Evolutionary conservation across 2,797 vertebrate genomes (phyloP).

Genomic region (Cercopithecus mitis): DNA sequence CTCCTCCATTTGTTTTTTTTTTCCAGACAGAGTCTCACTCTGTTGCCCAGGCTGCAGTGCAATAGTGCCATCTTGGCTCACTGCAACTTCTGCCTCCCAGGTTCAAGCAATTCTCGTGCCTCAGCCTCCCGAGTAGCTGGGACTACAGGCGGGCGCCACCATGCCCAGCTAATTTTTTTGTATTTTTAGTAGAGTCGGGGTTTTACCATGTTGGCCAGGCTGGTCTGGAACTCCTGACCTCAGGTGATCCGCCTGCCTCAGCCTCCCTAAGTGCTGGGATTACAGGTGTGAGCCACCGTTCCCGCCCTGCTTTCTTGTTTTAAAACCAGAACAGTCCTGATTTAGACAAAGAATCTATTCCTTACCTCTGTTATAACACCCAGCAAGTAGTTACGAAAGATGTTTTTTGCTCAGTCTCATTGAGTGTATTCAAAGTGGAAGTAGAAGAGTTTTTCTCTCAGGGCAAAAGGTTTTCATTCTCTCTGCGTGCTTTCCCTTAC

Average conservation of each 20-base stretch:
- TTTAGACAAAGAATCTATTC: neutral
- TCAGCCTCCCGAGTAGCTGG: neutral
- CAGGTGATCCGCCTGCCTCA: neutral
- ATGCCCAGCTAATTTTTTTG: neutral
- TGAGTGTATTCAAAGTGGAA: neutral
- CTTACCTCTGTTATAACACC: neutral
- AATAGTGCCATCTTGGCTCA: neutral
- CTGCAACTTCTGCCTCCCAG: neutral
- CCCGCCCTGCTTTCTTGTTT: neutral
- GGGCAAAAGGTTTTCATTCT: neutral
- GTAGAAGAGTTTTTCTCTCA: neutral
- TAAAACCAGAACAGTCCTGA: neutral
- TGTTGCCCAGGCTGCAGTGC: neutral
- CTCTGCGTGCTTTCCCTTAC: neutral
- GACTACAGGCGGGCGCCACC: neutral
- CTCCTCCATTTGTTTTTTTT: neutral
- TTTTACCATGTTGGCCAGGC: neutral
- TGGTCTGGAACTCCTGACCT: neutral
- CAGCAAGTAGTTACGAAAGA: neutral
- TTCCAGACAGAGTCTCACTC: neutral
- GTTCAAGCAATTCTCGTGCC: neutral
- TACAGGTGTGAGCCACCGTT: neutral
- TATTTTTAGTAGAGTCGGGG: neutral
- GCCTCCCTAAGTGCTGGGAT: neutral
- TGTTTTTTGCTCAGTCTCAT: neutral